Evolutionary conservation across 2,113 vertebrate genomes (phyloP), one percentile per base, ranked within the genome.

Genomic region (Corydoras maculifer): DNA sequence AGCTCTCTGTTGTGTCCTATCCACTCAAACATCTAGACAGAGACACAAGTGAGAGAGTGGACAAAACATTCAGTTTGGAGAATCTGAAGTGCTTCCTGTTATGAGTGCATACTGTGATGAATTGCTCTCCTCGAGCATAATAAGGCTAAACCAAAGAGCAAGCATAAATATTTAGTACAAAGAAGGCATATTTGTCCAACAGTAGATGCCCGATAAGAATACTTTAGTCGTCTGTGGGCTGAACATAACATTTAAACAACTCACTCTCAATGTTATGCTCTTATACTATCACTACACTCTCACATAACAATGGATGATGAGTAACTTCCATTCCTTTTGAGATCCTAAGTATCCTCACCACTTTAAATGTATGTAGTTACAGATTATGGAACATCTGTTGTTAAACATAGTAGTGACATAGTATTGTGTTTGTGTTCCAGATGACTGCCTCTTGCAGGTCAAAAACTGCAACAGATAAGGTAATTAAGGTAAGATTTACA

Each of bases 1-100:
- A 99, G 70, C 55, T 98, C 96, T 57, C 96, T 98, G 82, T 97
- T 99, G 92, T 99, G 96, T 77, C 93, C 93, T 85, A 99, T 99
- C 96, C 97, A 99, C 85, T 98, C 94, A 0, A 97, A 97, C 97
- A 99, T 99, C 96, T 98, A 77, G 50, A 31, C 12, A 65, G 48
- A 62, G 65, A 54, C 53, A 11, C 43, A 62, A 49, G 14, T 59
- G 70, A 73, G 54, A 60, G 35, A 62, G 12, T 18, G 8, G 43
- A 50, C 18, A 58, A 54, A 14, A 48, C 32, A 67, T 15, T 65
- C 30, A 58, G 31, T 59, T 58, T 68, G 43, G 61, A 14, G 54
- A 72, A 15, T 59, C 53, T 59, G 9, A 61, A 77, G 68, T 65
- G 58, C 61, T 69, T 69, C 62, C 61, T 55, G 51, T 65, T 69